Evolutionary conservation across 2,888 invertebrate species (phyloP), one percentile per base, ranked within the genome.

Genomic region (Eretmocerus hayati): DNA sequence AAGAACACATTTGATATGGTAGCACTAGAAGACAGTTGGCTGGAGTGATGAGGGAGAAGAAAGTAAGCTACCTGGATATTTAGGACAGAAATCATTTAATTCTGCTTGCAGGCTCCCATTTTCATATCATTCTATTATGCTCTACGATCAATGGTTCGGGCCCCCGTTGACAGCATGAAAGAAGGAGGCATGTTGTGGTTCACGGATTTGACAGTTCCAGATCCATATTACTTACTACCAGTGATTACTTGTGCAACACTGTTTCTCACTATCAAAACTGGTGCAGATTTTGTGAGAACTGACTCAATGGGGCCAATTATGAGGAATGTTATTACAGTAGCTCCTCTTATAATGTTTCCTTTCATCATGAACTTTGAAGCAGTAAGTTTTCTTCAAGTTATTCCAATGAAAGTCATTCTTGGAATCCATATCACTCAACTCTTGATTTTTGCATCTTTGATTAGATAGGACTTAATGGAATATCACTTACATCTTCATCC

Each of bases 131-230:
- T 93, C 67, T 97, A 95, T 66, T 79, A 90, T 74, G 91, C 86
- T 0, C 72, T 99, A 39, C 78, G 90, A 59, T 75, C 80, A 55
- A 95, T 99, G 95, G 83, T 92, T 2, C 86, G 85, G 63, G 79
- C 85, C 23, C 96, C 95, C 2, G 88, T 99, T 30, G 91, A 90
- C 35, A 93, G 93, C 65, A 79, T 97, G 79, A 79, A 81, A 55
- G 76, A 81, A 1, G 97, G 97, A 23, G 99, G 99, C 1, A 58
- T 91, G 2, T 83, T 79, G 61, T 99, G 97, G 97, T 95, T 99
- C 68, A 75, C 80, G 3, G 94, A 99, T 76, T 77, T 99, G 37
- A 93, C 95, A 1, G 70, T 90, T 9, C 79, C 87, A 3, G 99
- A 99, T 75, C 95, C 94, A 38, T 89, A 79, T 69, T 96, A 85